Conservation (phyloP, 37 sponge, comb jelly and placozoan genomes). For the Dysidea cf. avara region DNA sequence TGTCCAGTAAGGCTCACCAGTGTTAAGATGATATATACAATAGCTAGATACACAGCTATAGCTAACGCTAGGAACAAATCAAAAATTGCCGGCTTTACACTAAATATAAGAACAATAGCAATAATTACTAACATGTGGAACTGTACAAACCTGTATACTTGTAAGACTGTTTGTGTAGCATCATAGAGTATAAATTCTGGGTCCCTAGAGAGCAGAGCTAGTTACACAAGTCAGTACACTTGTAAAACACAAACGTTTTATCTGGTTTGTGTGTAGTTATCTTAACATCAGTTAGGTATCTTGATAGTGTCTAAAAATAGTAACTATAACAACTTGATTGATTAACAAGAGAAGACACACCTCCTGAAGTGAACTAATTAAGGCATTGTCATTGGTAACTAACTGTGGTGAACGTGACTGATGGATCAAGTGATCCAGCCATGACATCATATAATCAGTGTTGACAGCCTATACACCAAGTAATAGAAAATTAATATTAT, state of each 20-base stretch:
- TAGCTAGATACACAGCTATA: conserved; percentile 62
- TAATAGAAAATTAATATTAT: no score
- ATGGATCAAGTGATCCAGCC: conserved; percentile 50
- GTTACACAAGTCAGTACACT: background rate
- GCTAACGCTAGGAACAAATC: conserved; percentile 83
- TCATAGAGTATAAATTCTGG: conserved; percentile 87
- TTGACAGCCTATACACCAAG: conserved; percentile 33
- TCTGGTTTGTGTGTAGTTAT: conserved; percentile 45
- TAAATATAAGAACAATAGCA: background rate
- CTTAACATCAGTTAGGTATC: conserved; percentile 61
- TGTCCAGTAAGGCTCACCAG: conserved; percentile 53
- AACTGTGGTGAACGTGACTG: conserved; percentile 77
- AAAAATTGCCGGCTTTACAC: conserved; percentile 94
- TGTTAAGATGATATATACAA: conserved; percentile 69
- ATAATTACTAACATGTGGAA: background rate
- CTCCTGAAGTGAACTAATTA: conserved; percentile 65
- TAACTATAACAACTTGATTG: background rate
- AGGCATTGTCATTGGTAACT: conserved; percentile 60
- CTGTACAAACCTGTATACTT: conserved; percentile 73
- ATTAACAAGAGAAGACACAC: conserved; percentile 12
- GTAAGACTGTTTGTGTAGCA: conserved; percentile 40
- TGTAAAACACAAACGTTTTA: conserved; percentile 38
- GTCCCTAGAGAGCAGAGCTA: conserved; percentile 41
- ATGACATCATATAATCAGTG: conserved; percentile 17
- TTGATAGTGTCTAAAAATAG: conserved; percentile 40